phyloP scores from a whole-genome alignment of 64 coral and sea anemone genomes.

The Montipora cactus region DNA sequence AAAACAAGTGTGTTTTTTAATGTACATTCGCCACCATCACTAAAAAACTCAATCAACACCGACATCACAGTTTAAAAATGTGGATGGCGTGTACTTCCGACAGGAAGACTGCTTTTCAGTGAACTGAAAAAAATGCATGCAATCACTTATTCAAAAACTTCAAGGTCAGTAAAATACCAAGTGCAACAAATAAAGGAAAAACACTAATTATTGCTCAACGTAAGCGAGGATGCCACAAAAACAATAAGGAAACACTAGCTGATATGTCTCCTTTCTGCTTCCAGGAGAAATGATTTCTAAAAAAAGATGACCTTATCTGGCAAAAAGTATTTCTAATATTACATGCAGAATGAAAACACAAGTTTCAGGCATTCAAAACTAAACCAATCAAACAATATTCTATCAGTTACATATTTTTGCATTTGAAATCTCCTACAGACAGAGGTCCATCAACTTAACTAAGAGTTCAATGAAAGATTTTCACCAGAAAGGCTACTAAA shows the following conservation, averaged over 20 bases:
- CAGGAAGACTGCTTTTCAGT: neutral
- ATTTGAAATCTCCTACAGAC: neutral
- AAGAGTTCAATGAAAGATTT: neutral
- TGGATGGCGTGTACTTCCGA: neutral
- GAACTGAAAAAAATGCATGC: neutral
- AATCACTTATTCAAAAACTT: neutral
- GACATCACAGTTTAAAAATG: neutral
- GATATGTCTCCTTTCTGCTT: neutral
- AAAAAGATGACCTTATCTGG: neutral
- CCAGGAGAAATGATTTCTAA: neutral
- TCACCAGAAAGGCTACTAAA: neutral
- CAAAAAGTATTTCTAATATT: neutral
- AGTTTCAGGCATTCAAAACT: neutral
- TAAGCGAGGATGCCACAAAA: neutral
- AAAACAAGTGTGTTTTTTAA: neutral
- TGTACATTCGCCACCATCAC: neutral
- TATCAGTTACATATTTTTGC: neutral
- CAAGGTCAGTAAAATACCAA: neutral
- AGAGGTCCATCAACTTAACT: neutral
- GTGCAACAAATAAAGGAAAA: neutral
- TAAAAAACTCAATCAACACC: neutral
- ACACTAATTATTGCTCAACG: neutral
- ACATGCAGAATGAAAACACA: neutral
- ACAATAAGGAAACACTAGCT: neutral
- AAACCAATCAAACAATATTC: neutral